A percentile compares a stretch with the other conserved stretches of the same genome.
Evolutionary conservation across 2,888 invertebrate species (phyloP).

Genomic region (Cryptosula pallasiana): DNA sequence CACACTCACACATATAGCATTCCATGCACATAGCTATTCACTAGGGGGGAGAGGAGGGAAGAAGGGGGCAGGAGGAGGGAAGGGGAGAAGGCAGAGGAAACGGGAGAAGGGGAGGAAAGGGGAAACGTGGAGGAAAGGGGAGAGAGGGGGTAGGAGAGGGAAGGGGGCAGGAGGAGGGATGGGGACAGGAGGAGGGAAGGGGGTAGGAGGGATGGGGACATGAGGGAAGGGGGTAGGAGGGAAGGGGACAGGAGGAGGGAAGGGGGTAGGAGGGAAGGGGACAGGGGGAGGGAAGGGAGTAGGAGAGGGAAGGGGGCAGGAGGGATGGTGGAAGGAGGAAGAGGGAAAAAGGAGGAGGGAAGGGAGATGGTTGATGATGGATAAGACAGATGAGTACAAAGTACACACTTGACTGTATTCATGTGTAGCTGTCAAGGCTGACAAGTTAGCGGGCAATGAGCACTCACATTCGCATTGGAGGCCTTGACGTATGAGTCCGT

Average conservation of each 20-base stretch:
- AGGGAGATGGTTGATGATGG: no score
- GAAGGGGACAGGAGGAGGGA: background rate
- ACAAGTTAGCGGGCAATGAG: no score
- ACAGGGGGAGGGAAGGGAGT: background rate
- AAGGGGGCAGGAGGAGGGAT: background rate
- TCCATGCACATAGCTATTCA: no score
- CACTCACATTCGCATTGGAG: constrained; percentile 85
- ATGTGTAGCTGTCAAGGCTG: no score
- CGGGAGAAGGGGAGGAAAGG: background rate
- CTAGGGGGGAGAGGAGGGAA: no score
- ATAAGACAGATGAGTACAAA: no score
- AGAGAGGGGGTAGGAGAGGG: background rate
- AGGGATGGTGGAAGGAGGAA: no score
- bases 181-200: background rate
- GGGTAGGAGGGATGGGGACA: background rate
- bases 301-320: no score
- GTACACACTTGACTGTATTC: no score
- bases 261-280: background rate
- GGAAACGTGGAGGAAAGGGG: background rate
- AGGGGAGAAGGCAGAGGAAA: background rate
- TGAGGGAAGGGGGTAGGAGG: background rate
- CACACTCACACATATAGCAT: no score
- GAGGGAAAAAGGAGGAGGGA: background rate
- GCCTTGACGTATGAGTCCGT: constrained; percentile 92
- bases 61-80: background rate